phyloP scores from a whole-genome alignment of 2,113 vertebrate species.

The Sinocyclocheilus grahami region DNA sequence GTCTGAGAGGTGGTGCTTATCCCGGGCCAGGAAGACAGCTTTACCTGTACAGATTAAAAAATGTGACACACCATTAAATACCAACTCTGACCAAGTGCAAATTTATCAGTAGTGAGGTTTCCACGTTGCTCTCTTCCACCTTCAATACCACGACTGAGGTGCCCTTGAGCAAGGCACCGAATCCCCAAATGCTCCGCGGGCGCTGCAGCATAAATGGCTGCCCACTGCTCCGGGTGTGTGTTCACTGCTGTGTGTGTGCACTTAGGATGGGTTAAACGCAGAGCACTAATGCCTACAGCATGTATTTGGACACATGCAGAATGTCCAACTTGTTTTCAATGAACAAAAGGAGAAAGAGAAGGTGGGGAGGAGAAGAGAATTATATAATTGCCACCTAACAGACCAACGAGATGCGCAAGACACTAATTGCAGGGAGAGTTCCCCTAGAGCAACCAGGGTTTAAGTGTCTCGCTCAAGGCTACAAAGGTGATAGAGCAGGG shows the following conservation, averaged over 20 bases:
- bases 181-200: too few species aligned
- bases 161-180: too few species aligned
- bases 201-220: too few species aligned
- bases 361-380: not conserved
- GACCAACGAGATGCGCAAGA: not conserved
- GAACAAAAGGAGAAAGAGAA: not conserved
- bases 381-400: not conserved
- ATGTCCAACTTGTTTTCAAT: not conserved
- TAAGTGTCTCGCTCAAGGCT: not conserved
- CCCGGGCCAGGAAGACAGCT: slow-evolving; percentile 88
- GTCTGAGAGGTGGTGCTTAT: slow-evolving; percentile 88
- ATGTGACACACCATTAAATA: not conserved
- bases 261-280: too few species aligned
- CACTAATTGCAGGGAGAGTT: not conserved
- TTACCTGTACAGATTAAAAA: slow-evolving; percentile 74
- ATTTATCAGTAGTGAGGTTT: not conserved
- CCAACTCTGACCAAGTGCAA: not conserved
- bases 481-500: not conserved
- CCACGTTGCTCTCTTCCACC: too few species aligned
- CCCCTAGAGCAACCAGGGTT: not conserved
- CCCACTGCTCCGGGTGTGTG: too few species aligned
- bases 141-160: too few species aligned
- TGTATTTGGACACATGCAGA: not conserved
- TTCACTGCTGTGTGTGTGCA: too few species aligned
- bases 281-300: not conserved